Conservation (phyloP, 2,888 invertebrate genomes). For the Pristionchus arcanus region DNA sequence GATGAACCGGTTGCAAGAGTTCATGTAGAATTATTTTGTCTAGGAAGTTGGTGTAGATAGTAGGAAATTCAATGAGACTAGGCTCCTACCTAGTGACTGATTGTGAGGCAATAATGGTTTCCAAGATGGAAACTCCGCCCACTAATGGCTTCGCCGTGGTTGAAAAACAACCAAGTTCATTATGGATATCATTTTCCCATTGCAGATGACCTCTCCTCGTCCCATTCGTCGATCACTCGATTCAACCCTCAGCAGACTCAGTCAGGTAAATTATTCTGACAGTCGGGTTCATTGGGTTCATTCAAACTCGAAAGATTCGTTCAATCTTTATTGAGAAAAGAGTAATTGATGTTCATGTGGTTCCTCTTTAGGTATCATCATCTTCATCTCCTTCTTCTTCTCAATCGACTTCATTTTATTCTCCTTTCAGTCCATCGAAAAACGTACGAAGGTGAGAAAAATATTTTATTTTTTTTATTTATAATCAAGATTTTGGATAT, state of each 20-base stretch:
- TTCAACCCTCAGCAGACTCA: slow-evolving; percentile 41
- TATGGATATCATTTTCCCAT: neutral
- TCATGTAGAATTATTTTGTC: no score
- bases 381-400: slow-evolving; percentile 34
- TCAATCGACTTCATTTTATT: neutral
- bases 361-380: neutral
- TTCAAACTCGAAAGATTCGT: neutral
- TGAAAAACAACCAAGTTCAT: no score
- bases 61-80: no score
- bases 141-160: no score
- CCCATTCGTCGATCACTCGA: slow-evolving; percentile 45
- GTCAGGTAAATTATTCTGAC: slow-evolving; percentile 3
- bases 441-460: slow-evolving; percentile 7
- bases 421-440: neutral
- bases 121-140: no score
- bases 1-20: no score
- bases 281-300: no score
- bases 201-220: slow-evolving; percentile 11
- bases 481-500: neutral
- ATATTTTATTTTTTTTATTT: neutral
- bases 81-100: no score
- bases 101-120: no score
- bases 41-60: no score
- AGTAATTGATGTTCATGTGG: neutral
- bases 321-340: no score